Conservation (phyloP, 2,888 invertebrate genomes). For the Limenitis camilla region DNA sequence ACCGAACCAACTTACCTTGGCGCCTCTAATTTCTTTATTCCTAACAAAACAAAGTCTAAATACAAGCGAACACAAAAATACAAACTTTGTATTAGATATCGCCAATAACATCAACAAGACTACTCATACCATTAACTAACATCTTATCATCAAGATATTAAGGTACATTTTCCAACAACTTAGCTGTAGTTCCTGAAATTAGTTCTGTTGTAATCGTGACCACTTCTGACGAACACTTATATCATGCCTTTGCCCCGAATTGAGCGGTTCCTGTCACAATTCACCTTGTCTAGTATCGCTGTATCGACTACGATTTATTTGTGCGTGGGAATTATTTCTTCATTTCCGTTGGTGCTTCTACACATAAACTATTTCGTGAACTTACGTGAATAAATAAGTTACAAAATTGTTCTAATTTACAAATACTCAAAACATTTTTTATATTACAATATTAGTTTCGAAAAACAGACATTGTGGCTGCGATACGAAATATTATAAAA, state of each 20-base stretch:
- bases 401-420: constrained; percentile 6
- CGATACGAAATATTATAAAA: too few species aligned
- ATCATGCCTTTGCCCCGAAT: constrained; percentile 60
- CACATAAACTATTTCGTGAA: background rate
- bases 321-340: constrained; percentile 66
- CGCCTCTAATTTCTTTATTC: constrained; percentile 16
- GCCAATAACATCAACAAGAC: constrained; percentile 40
- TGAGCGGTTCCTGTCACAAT: constrained; percentile 68
- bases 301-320: constrained; percentile 58
- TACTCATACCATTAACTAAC: constrained; percentile 32
- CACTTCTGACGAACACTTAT: constrained; percentile 71
- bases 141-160: constrained; percentile 36
- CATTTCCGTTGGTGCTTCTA: constrained; percentile 40
- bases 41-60: constrained; percentile 11
- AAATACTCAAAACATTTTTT: background rate
- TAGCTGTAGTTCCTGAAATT: constrained; percentile 23
- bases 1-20: constrained; percentile 33
- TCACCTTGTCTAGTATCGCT: constrained; percentile 54
- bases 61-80: constrained; percentile 24
- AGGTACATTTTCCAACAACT: constrained; percentile 32
- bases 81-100: constrained; percentile 44
- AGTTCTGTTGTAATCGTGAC: constrained; percentile 59
- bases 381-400: constrained; percentile 6
- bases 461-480: too few species aligned
- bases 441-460: too few species aligned